phyloP scores from a whole-genome alignment of 2,113 vertebrate species.

The Oriolus oriolus region DNA sequence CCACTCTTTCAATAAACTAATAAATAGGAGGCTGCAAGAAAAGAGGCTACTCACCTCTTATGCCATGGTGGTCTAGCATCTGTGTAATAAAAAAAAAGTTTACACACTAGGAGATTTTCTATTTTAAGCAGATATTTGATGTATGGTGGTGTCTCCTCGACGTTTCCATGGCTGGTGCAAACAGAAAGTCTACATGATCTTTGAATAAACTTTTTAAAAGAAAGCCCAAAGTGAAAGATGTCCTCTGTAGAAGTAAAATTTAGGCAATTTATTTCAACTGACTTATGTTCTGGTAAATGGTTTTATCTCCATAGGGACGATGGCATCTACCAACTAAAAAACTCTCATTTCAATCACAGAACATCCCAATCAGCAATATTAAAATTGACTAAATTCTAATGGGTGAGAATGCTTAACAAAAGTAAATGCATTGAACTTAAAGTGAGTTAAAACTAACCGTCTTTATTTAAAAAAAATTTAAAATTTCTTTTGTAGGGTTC shows the following conservation, averaged over 20 bases:
- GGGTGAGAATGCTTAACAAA: neutral
- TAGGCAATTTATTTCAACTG: neutral
- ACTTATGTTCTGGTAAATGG: neutral
- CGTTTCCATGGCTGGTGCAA: neutral
- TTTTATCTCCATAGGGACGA: neutral
- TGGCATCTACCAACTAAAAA: neutral
- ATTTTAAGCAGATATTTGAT: neutral
- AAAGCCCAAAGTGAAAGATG: neutral
- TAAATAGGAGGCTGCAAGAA: neutral
- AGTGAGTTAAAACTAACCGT: neutral
- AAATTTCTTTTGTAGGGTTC: rapidly evolving
- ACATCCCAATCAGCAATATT: neutral
- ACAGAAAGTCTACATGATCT: neutral
- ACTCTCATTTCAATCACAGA: neutral
- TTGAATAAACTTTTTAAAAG: neutral
- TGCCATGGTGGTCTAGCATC: neutral
- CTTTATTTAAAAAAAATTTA: neutral
- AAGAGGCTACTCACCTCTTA: neutral
- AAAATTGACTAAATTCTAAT: neutral
- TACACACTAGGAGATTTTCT: neutral
- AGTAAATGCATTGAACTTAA: neutral
- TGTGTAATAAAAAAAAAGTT: neutral
- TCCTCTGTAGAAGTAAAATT: neutral
- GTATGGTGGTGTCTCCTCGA: neutral
- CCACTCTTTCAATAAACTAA: neutral